Percentiles rank a stretch among this genome's conserved stretches.
Evolutionary conservation across 1,140 invertebrate species (phyloP).

Genomic region (Acromyrmex echinatior): DNA sequence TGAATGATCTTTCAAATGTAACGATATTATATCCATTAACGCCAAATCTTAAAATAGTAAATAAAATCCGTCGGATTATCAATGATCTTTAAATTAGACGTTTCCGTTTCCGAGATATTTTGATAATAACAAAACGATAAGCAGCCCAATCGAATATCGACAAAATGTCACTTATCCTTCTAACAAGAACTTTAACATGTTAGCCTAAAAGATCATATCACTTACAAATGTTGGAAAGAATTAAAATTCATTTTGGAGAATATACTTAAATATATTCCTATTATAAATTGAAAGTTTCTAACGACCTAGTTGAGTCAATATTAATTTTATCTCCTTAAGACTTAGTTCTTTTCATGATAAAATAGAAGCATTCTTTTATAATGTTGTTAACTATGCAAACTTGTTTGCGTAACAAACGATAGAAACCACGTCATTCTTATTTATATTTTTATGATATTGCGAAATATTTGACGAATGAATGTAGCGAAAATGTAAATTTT

Average conservation of each 20-base stretch:
- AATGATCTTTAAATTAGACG: background rate
- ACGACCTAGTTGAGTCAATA: background rate
- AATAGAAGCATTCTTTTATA: background rate
- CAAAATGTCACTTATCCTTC: background rate
- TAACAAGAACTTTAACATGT: background rate
- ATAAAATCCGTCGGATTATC: slow-evolving; percentile 21
- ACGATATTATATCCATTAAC: background rate
- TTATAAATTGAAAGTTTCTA: too few relatives aligned
- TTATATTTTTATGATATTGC: slow-evolving; percentile 16
- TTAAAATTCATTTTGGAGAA: slow-evolving; percentile 7
- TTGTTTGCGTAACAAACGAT: slow-evolving; percentile 2
- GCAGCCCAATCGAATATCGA: background rate
- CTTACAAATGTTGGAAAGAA: background rate
- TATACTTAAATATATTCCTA: background rate
- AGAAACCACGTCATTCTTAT: background rate
- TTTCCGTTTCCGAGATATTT: slow-evolving; percentile 14
- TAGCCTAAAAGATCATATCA: background rate
- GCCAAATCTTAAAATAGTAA: slow-evolving; percentile 14
- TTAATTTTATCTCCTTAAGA: slow-evolving; percentile 3
- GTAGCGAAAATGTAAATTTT: background rate
- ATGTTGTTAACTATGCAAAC: background rate
- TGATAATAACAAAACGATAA: background rate
- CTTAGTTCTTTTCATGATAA: background rate
- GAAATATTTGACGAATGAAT: background rate
- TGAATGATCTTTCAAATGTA: slow-evolving; percentile 37